Percentiles rank a stretch among this genome's conserved stretches.
These are phyloP conservation scores for Channa argus DNA, from an alignment of 2,113 vertebrate species.

Conservation along the genomic window DNA sequence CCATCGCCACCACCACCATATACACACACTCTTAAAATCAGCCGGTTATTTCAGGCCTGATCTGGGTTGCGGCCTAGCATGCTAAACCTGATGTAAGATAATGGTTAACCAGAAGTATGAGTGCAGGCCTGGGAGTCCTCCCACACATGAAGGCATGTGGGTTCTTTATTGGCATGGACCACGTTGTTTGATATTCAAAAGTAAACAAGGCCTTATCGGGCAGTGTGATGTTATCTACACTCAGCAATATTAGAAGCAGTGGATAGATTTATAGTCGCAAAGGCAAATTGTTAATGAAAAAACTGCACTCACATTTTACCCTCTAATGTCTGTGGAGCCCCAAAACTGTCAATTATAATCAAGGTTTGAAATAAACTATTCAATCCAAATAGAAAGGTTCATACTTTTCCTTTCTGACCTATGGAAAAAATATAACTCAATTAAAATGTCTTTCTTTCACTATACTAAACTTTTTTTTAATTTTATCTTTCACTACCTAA, in stretches of 20 bases:
- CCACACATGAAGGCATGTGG: slow-evolving; percentile 70
- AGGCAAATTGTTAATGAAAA: slow-evolving; percentile 4
- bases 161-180: slow-evolving; percentile 47
- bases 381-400: too few species aligned
- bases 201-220: slow-evolving; percentile 51
- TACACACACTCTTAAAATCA: slow-evolving; percentile 40
- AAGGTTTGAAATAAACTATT: too few species aligned
- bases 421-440: too few species aligned
- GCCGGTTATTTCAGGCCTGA: slow-evolving; percentile 63
- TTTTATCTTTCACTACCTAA: too few species aligned
- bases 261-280: slow-evolving; percentile 47
- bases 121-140: slow-evolving; percentile 59
- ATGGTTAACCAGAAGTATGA: slow-evolving; percentile 80
- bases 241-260: slow-evolving; percentile 35
- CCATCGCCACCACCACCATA: slow-evolving; percentile 8
- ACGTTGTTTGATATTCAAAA: slow-evolving; percentile 69
- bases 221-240: slow-evolving; percentile 28
- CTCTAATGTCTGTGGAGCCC: too few species aligned
- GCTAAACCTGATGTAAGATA: slow-evolving; percentile 78
- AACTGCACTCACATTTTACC: too few species aligned
- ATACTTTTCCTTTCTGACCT: too few species aligned
- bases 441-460: too few species aligned
- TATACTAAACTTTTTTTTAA: too few species aligned
- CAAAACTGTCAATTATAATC: too few species aligned
- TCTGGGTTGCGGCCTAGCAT: slow-evolving; percentile 66